These are phyloP conservation scores for Chromoteleia sp. DNA, from an alignment of 2,888 invertebrate species.

Conservation along the genomic window DNA sequence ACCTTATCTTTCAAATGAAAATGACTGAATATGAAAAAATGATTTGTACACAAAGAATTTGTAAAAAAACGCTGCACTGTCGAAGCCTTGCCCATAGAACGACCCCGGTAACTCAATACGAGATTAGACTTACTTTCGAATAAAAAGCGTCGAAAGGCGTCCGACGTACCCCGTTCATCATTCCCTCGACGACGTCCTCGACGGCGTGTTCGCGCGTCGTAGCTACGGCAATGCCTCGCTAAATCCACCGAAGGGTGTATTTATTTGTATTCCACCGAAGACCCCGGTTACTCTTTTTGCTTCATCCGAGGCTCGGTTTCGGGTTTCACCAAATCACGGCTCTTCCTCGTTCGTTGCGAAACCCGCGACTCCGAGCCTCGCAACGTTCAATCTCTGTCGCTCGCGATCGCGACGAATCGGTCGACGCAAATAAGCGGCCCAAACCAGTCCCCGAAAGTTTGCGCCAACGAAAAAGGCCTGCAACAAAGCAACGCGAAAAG, in stretches of 20 bases:
- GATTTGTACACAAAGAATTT: too few relatives aligned
- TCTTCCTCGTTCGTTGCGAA: neutral
- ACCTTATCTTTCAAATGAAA: too few relatives aligned
- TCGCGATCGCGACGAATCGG: neutral
- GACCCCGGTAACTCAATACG: constrained; percentile 38
- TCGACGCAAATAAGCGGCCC: too few relatives aligned
- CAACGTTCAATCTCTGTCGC: neutral
- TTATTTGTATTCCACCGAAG: constrained; percentile 16
- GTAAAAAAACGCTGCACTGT: too few relatives aligned
- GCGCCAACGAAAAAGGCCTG: neutral
- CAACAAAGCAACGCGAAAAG: neutral
- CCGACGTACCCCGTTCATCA: constrained; percentile 80
- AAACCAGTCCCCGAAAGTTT: too few relatives aligned
- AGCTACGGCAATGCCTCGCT: constrained; percentile 4
- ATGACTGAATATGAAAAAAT: neutral
- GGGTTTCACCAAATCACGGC: constrained; percentile 11
- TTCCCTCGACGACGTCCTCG: constrained; percentile 58
- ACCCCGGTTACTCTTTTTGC: neutral
- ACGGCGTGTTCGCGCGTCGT: constrained; percentile 4
- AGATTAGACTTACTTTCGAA: constrained; percentile 69
- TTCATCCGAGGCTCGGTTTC: constrained; percentile 41
- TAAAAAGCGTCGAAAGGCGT: constrained; percentile 76
- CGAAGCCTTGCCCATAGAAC: too few relatives aligned
- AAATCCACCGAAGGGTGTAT: constrained; percentile 12
- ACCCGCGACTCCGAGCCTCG: too few relatives aligned